A percentile compares a stretch with the other conserved stretches of the same genome.
phyloP scores from a whole-genome alignment of 2,113 vertebrate genomes.

The Montifringilla adamsi region DNA sequence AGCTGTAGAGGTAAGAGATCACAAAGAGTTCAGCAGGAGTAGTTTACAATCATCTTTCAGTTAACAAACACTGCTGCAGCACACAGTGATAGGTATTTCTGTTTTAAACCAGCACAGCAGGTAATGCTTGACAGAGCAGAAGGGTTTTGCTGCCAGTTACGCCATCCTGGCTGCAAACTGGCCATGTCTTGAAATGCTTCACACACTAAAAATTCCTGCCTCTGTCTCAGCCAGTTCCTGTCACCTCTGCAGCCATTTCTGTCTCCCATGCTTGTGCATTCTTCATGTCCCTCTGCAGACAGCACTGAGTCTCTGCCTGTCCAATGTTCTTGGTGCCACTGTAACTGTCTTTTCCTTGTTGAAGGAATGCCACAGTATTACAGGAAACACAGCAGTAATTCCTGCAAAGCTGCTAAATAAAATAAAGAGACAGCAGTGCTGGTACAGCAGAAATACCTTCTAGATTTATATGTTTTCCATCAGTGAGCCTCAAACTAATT shows the following conservation, averaged over 20 bases:
- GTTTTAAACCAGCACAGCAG: not conserved
- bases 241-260: not conserved
- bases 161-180: not conserved
- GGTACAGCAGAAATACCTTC: not conserved
- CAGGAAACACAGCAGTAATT: not conserved
- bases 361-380: not conserved
- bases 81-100: accelerated
- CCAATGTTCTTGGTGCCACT: accelerated
- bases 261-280: not conserved
- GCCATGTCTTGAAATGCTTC: not conserved
- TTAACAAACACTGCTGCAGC: not conserved
- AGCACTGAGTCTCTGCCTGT: not conserved
- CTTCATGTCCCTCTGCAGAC: accelerated
- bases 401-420: not conserved
- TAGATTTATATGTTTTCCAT: not conserved
- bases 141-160: not conserved
- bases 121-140: not conserved
- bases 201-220: accelerated
- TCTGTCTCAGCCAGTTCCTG: not conserved
- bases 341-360: not conserved
- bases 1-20: not conserved
- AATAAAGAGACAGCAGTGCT: not conserved
- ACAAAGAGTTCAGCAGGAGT: not conserved
- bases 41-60: not conserved
- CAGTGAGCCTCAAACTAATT: not conserved